Evolutionary conservation across 2,888 invertebrate species (phyloP).

Genomic region (Hedychridium roseum): DNA sequence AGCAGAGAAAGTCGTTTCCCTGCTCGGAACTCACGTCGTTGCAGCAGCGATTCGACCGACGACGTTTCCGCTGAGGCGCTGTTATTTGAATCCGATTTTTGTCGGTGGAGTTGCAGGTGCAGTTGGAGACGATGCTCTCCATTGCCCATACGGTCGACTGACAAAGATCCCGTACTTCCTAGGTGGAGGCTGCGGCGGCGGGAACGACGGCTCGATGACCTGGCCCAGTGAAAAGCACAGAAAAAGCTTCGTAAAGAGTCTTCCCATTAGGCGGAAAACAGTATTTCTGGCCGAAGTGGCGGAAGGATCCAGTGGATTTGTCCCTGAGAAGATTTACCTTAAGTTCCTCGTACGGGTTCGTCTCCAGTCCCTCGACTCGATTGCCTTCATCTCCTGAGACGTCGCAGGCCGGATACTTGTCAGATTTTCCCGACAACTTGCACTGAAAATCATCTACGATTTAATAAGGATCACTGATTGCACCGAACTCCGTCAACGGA

Average conservation of each 20-base stretch:
- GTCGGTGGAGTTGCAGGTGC: slow-evolving; percentile 26
- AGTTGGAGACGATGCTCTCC: slow-evolving; percentile 19
- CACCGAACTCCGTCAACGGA: not conserved
- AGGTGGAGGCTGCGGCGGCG: slow-evolving; percentile 53
- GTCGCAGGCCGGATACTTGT: slow-evolving; percentile 17
- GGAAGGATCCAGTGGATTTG: too few relatives aligned
- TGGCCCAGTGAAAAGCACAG: too few relatives aligned
- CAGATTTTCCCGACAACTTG: slow-evolving; percentile 33
- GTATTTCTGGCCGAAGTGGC: too few relatives aligned
- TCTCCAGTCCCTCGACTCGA: slow-evolving; percentile 7
- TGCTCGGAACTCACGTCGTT: slow-evolving; percentile 14
- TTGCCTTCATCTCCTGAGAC: slow-evolving; percentile 21
- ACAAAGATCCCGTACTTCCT: slow-evolving; percentile 58
- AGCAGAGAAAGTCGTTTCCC: too few relatives aligned
- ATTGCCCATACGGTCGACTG: slow-evolving; percentile 48
- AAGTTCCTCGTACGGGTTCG: slow-evolving; percentile 22
- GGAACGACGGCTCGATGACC: slow-evolving; percentile 58
- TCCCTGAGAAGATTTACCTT: slow-evolving; percentile 31
- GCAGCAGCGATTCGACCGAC: slow-evolving; percentile 35
- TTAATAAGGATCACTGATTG: slow-evolving; percentile 43
- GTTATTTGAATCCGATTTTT: slow-evolving; percentile 53
- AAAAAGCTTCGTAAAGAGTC: too few relatives aligned
- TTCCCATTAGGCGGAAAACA: too few relatives aligned
- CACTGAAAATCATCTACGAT: slow-evolving; percentile 51
- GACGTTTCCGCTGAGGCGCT: slow-evolving; percentile 45